Percentiles rank a stretch among this genome's conserved stretches.
Conservation (phyloP, 2,888 invertebrate species). For the Vandiemenella viatica region DNA sequence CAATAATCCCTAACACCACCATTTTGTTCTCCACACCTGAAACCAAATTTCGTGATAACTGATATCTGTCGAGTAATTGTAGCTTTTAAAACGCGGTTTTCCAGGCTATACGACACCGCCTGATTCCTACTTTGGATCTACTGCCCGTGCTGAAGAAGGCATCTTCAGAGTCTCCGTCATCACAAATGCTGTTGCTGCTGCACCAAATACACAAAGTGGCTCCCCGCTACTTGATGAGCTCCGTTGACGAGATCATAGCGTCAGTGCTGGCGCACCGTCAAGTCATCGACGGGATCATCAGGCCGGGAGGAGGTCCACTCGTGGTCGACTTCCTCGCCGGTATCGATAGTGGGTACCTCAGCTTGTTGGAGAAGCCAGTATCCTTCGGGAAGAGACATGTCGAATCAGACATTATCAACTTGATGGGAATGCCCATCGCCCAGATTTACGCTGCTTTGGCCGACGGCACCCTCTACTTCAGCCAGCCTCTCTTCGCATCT, state of each 20-base stretch:
- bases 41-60: too few species aligned
- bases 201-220: neutral
- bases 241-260: neutral
- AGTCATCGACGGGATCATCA: neutral
- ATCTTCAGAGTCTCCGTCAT: neutral
- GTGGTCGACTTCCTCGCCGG: constrained; percentile 2
- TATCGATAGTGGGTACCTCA: neutral
- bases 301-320: neutral
- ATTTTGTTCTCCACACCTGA: too few species aligned
- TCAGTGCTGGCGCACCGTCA: neutral
- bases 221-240: neutral
- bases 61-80: too few species aligned
- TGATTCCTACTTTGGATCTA: neutral
- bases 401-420: neutral
- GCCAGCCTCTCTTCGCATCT: constrained; percentile 17
- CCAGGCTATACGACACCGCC: too few species aligned
- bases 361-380: neutral
- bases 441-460: constrained; percentile 12
- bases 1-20: too few species aligned
- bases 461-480: constrained; percentile 13
- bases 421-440: constrained; percentile 16
- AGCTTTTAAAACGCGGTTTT: too few species aligned
- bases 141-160: neutral
- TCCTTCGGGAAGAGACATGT: neutral
- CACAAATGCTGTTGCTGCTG: neutral